phyloP scores from a whole-genome alignment of 2,797 vertebrate genomes.

The Mareca penelope region DNA sequence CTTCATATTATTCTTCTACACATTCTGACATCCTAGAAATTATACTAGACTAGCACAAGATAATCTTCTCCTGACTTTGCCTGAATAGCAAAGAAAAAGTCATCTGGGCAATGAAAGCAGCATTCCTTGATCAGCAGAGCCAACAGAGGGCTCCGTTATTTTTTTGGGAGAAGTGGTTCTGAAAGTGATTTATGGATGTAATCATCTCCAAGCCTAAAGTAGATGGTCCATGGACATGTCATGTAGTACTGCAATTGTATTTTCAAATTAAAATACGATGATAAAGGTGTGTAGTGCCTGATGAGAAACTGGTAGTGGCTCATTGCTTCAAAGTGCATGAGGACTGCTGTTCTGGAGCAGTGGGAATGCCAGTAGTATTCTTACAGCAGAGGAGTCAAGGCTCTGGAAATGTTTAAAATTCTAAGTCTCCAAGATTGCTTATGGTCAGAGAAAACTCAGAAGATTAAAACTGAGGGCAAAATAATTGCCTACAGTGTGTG shows the following conservation, averaged over 20 bases:
- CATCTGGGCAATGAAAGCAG: neutral
- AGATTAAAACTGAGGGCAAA: neutral
- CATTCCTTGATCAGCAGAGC: neutral
- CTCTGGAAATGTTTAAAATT: neutral
- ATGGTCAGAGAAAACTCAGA: neutral
- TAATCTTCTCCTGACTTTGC: neutral
- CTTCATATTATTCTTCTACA: neutral
- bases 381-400: neutral
- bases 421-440: neutral
- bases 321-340: neutral
- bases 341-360: neutral
- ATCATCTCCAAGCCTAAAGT: neutral
- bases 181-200: neutral
- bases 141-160: neutral
- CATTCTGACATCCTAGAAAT: neutral
- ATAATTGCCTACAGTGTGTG: neutral
- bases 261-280: neutral
- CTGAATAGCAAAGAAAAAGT: neutral
- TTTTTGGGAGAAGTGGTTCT: neutral
- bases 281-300: neutral
- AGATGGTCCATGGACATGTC: neutral
- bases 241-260: neutral
- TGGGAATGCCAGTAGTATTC: neutral
- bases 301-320: neutral
- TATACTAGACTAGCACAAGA: neutral